A percentile compares a stretch with the other conserved stretches of the same genome.
phyloP scores from a whole-genome alignment of 2,113 vertebrate genomes.

The Micronycteris hirsuta region DNA sequence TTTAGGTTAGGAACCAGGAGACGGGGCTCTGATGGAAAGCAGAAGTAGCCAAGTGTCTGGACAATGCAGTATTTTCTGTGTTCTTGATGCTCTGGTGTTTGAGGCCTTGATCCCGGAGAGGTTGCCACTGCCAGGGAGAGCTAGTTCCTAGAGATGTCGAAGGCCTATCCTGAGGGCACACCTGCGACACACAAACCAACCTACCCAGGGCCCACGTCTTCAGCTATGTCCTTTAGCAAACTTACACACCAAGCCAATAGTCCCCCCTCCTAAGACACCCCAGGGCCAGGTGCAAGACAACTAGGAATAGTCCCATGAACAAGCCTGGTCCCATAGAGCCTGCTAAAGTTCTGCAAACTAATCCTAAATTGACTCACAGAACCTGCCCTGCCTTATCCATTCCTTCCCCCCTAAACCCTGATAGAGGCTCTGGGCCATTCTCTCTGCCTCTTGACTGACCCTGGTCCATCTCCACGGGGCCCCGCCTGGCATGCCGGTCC shows the following conservation, averaged over 20 bases:
- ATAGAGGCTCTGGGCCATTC: background rate
- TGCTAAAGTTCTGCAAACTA: background rate
- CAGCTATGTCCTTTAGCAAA: background rate
- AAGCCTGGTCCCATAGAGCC: too few relatives aligned
- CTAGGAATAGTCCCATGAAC: accelerated
- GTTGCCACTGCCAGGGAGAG: accelerated
- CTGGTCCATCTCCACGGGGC: accelerated
- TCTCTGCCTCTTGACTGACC: background rate
- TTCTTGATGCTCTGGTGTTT: background rate
- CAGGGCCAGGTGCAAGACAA: background rate
- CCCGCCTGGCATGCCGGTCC: accelerated
- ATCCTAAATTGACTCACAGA: background rate
- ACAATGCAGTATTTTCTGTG: background rate
- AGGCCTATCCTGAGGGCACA: background rate
- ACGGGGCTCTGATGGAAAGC: background rate
- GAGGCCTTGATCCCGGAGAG: background rate
- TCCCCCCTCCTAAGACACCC: background rate
- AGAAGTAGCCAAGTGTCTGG: too few relatives aligned
- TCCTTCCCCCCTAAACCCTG: background rate
- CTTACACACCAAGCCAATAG: background rate
- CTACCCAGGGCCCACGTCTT: too few relatives aligned
- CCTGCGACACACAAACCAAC: background rate
- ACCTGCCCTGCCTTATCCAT: background rate
- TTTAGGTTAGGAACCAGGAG: background rate
- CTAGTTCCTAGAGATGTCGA: background rate